Percentiles rank a stretch among this genome's conserved stretches.
Evolutionary conservation across 92 coral and sea anemone species (phyloP).

Genomic region (Micromussa lordhowensis): DNA sequence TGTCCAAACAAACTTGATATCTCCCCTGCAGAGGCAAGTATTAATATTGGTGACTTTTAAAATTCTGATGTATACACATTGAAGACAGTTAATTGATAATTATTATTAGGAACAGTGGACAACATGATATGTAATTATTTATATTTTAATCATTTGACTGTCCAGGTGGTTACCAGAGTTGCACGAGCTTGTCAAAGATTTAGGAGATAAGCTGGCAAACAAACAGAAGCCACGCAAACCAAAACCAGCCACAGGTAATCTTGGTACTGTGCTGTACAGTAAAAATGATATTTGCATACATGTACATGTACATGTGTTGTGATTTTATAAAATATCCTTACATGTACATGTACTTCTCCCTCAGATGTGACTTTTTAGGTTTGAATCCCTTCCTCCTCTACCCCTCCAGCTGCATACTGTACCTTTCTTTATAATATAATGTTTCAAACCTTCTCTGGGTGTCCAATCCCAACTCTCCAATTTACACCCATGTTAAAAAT

Average conservation of each 20-base stretch:
- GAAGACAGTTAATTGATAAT: background rate
- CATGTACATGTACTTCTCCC: too few species aligned
- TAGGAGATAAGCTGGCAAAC: constrained; percentile 87
- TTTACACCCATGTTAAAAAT: too few species aligned
- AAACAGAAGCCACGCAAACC: constrained; percentile 75
- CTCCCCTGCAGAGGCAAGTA: constrained; percentile 83
- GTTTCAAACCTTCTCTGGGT: too few species aligned
- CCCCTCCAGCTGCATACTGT: too few species aligned
- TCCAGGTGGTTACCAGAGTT: constrained; percentile 98
- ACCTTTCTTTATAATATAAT: too few species aligned
- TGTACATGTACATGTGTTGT: too few species aligned
- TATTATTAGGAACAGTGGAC: background rate
- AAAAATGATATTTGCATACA: too few species aligned
- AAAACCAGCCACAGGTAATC: constrained; percentile 90
- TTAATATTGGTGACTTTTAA: background rate
- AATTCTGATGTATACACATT: background rate
- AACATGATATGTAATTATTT: background rate
- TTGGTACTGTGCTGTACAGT: too few species aligned
- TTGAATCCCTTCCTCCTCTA: too few species aligned
- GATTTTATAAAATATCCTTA: too few species aligned
- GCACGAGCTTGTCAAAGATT: constrained; percentile 77
- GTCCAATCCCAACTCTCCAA: too few species aligned
- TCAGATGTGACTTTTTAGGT: too few species aligned
- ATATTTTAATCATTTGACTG: background rate
- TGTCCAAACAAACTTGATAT: constrained; percentile 85